Conservation (phyloP, 2,113 vertebrate species). For the Camelus bactrianus region DNA sequence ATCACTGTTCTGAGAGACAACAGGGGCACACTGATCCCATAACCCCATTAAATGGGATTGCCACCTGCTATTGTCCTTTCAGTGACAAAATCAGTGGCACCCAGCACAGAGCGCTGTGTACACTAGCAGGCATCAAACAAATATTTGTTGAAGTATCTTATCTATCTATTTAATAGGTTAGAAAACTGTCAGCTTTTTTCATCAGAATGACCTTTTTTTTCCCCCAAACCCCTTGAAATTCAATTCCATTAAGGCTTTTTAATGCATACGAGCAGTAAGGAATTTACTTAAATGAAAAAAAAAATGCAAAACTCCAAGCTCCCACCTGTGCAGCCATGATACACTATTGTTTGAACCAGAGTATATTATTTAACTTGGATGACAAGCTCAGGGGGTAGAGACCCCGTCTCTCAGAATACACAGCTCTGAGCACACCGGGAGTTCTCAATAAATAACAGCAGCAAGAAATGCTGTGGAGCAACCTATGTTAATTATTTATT, state of each 20-base stretch:
- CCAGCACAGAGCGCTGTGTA: slow-evolving; percentile 5
- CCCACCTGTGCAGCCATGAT: slow-evolving; percentile 76
- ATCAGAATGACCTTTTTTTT: slow-evolving; percentile 43
- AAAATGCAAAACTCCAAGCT: slow-evolving; percentile 62
- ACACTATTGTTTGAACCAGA: slow-evolving; percentile 79
- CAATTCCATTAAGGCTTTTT: slow-evolving; percentile 71
- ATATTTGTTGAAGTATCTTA: slow-evolving; percentile 67
- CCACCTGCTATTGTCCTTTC: slow-evolving; percentile 68
- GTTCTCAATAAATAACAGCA: slow-evolving; percentile 79
- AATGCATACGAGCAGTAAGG: slow-evolving; percentile 59
- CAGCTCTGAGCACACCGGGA: slow-evolving; percentile 75
- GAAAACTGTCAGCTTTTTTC: slow-evolving; percentile 72
- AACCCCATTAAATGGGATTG: slow-evolving; percentile 68
- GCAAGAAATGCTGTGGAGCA: slow-evolving; percentile 66
- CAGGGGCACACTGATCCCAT: slow-evolving; percentile 29
- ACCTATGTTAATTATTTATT: slow-evolving; percentile 73
- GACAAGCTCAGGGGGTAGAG: slow-evolving; percentile 69
- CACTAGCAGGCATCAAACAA: neutral
- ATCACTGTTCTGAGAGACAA: slow-evolving; percentile 71
- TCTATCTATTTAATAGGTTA: slow-evolving; percentile 69
- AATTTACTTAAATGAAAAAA: slow-evolving; percentile 68
- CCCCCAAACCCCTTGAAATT: slow-evolving; percentile 62
- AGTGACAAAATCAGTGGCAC: neutral
- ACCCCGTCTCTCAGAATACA: slow-evolving; percentile 72
- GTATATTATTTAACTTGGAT: slow-evolving; percentile 76